phyloP scores from a whole-genome alignment of 1,140 invertebrate genomes.

The Zaprionus davidi region DNA sequence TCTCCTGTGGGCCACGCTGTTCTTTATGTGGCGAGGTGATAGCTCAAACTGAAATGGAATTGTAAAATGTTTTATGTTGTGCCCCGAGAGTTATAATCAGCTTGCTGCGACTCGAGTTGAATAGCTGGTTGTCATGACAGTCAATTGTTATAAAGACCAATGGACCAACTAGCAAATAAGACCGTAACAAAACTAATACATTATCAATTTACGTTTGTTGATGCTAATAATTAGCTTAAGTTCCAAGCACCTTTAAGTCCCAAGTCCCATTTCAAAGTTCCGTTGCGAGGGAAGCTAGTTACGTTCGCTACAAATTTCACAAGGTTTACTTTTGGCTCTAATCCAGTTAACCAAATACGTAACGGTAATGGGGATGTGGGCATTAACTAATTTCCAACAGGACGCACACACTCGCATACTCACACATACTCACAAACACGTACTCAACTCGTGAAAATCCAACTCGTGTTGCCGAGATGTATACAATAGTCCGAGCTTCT shows the following conservation, averaged over 20 bases:
- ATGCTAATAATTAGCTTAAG: neutral
- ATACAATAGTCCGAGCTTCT: slow-evolving; percentile 2
- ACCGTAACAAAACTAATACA: neutral
- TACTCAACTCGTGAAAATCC: neutral
- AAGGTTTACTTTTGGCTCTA: slow-evolving; percentile 37
- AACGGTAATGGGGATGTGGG: slow-evolving; percentile 50
- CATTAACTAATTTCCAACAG: slow-evolving; percentile 65
- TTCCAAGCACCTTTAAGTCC: slow-evolving; percentile 8
- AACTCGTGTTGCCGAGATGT: slow-evolving; percentile 5
- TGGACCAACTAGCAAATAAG: neutral
- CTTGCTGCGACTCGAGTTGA: slow-evolving; percentile 25
- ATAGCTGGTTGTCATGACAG: neutral
- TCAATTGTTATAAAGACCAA: slow-evolving; percentile 15
- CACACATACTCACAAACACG: slow-evolving; percentile 5
- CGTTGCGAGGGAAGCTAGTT: neutral
- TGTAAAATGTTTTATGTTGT: slow-evolving; percentile 22
- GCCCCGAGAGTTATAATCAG: slow-evolving; percentile 37
- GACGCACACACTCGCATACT: neutral
- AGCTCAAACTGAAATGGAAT: slow-evolving; percentile 38
- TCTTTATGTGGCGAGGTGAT: slow-evolving; percentile 27
- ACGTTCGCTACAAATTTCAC: slow-evolving; percentile 14
- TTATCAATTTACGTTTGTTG: neutral
- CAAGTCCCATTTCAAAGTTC: neutral
- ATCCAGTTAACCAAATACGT: slow-evolving; percentile 63
- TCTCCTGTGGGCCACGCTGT: neutral